phyloP scores from a whole-genome alignment of 2,888 invertebrate genomes.

The Xylota sylvarum region DNA sequence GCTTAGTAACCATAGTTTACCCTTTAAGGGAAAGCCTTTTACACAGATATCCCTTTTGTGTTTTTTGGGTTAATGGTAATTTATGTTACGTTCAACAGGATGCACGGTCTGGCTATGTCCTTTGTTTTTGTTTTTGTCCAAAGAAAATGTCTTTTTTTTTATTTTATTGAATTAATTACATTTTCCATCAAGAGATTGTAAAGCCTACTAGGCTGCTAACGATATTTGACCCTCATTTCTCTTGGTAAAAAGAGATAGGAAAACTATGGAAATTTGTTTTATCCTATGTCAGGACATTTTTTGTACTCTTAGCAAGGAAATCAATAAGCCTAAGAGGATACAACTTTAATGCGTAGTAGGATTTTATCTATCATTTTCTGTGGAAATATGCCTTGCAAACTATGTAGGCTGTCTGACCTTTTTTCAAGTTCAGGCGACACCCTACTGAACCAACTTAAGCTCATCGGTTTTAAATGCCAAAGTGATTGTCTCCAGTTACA shows the following conservation, averaged over 20 bases:
- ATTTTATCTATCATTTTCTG: too few relatives aligned
- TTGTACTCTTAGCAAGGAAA: background rate
- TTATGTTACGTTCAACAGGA: constrained; percentile 4
- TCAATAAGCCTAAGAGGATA: background rate
- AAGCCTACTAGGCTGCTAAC: background rate
- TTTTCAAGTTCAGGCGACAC: too few relatives aligned
- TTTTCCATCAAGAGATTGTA: background rate
- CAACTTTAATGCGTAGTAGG: background rate
- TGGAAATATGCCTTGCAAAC: too few relatives aligned
- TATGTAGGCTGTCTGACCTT: too few relatives aligned
- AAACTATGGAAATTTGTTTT: background rate
- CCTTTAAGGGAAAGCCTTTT: background rate
- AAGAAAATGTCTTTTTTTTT: background rate
- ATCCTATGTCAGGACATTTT: background rate
- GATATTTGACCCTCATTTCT: background rate
- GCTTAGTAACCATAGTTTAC: background rate
- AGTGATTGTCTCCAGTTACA: too few relatives aligned
- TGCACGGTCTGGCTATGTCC: background rate
- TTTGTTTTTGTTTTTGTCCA: background rate
- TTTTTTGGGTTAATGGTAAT: constrained; percentile 9
- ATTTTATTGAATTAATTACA: constrained; percentile 4
- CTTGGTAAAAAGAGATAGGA: background rate
- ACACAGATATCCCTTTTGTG: background rate
- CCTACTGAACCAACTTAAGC: too few relatives aligned
- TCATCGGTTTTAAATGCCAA: too few relatives aligned